Conservation (phyloP, 1,140 invertebrate genomes). For the Acyrthosiphon pisum region DNA sequence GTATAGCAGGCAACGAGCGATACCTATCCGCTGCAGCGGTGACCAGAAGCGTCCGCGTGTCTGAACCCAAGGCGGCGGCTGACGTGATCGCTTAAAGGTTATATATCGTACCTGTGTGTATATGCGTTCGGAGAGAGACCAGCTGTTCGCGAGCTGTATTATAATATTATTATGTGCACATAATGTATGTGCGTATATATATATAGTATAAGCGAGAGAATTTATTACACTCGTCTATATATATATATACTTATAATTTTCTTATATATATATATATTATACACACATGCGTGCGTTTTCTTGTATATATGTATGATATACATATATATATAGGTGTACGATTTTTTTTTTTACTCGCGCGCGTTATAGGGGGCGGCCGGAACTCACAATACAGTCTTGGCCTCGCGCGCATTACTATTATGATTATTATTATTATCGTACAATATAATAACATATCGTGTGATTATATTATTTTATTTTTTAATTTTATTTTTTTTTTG, state of each 20-base stretch:
- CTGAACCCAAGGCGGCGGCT: background rate
- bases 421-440: background rate
- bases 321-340: background rate
- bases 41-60: conserved; percentile 53
- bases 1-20: background rate
- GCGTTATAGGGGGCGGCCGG: background rate
- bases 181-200: too few relatives aligned
- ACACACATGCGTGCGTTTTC: too few relatives aligned
- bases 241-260: background rate
- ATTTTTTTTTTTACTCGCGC: background rate
- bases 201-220: background rate
- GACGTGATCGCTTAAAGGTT: background rate
- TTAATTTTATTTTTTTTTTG: background rate
- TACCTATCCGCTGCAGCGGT: background rate
- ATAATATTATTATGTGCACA: too few relatives aligned
- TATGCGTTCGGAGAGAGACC: background rate
- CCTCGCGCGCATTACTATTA: conserved; percentile 3
- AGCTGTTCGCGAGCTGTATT: background rate
- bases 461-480: background rate
- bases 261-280: background rate
- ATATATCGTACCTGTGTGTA: background rate
- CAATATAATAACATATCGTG: background rate
- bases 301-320: too few relatives aligned
- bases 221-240: conserved; percentile 15
- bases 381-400: conserved; percentile 20